Percentiles rank a stretch among this genome's conserved stretches.
Conservation (phyloP, 2,113 vertebrate genomes). For the Columba livia region DNA sequence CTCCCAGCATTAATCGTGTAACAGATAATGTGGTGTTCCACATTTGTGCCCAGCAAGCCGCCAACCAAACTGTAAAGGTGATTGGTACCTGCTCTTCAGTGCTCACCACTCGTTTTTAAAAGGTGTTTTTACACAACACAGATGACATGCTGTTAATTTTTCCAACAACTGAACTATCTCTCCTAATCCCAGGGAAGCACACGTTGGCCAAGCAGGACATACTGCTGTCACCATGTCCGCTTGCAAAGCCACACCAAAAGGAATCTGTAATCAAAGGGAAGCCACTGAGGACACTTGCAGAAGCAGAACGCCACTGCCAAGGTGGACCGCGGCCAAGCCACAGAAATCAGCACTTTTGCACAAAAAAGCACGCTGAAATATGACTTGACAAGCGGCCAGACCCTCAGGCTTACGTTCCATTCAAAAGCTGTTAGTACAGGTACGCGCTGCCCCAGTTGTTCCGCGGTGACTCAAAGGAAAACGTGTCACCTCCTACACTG, state of each 20-base stretch:
- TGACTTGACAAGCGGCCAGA: not conserved
- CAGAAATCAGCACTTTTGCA: not conserved
- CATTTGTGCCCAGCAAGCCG: not conserved
- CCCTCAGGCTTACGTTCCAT: not conserved
- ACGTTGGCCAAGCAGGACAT: accelerated
- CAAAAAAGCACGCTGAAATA: not conserved
- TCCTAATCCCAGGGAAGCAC: not conserved
- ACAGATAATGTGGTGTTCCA: not conserved
- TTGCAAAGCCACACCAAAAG: not conserved
- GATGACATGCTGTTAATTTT: not conserved
- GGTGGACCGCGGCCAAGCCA: not conserved
- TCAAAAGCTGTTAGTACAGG: not conserved
- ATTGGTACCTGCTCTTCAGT: not conserved
- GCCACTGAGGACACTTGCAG: not conserved
- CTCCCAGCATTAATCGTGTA: not conserved
- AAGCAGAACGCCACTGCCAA: not conserved
- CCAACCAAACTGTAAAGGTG: accelerated
- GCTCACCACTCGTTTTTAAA: not conserved
- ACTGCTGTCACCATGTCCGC: not conserved
- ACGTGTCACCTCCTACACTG: not conserved
- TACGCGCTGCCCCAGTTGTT: not conserved
- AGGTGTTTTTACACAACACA: not conserved
- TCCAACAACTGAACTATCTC: not conserved
- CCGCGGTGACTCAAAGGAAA: not conserved
- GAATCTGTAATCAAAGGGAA: not conserved